Evolutionary conservation across 2,888 invertebrate genomes (phyloP).

Genomic region (Ormyrus pomaceus): DNA sequence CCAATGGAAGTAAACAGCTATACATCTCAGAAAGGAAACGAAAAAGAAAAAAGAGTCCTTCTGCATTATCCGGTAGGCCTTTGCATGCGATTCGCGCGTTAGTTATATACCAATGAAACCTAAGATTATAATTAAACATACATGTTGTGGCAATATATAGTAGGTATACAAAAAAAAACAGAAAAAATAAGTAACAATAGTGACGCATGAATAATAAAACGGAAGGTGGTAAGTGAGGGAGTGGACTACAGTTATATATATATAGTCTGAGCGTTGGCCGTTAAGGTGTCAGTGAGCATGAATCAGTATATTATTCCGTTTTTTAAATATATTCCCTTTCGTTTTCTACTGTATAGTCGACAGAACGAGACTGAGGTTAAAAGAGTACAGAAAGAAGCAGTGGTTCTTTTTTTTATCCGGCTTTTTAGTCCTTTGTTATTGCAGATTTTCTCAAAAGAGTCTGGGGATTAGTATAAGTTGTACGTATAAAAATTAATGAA

Average conservation of each 20-base stretch:
- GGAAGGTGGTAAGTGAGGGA: constrained; percentile 50
- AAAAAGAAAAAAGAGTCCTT: neutral
- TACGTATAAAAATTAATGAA: neutral
- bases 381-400: constrained; percentile 18
- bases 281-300: constrained; percentile 67
- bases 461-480: constrained; percentile 3
- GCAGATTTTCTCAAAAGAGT: constrained; percentile 5
- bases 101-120: constrained; percentile 9
- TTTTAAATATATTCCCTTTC: constrained; percentile 16
- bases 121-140: constrained; percentile 24
- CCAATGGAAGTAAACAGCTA: neutral
- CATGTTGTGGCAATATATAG: constrained; percentile 34
- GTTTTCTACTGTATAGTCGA: constrained; percentile 17
- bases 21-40: neutral
- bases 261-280: constrained; percentile 62
- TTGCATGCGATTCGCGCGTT: constrained; percentile 30
- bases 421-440: constrained; percentile 35
- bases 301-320: constrained; percentile 58
- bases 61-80: constrained; percentile 17
- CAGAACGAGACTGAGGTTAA: constrained; percentile 26
- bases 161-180: constrained; percentile 24
- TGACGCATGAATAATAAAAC: constrained; percentile 46
- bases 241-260: constrained; percentile 46
- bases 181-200: constrained; percentile 27
- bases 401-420: constrained; percentile 4